Base-by-base conservation (phyloP, 2,888 invertebrate species). In the Lasioglossum figueresi region DNA sequence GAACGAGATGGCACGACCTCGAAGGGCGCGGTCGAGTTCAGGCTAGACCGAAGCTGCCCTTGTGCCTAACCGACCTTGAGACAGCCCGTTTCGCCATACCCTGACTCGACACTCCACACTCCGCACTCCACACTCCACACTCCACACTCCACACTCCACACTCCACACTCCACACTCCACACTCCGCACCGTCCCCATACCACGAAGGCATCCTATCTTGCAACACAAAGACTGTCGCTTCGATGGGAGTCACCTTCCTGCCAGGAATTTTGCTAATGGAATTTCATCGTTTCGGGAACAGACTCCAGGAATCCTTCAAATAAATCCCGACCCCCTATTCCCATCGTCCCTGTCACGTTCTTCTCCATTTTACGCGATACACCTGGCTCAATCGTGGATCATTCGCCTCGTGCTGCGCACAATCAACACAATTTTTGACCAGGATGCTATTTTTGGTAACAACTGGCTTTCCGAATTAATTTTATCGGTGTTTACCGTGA, bases 351-450 rank as follows among this genome's bases (percentile, higher is more conserved):
- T 63, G 72, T 34, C 40, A 76, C 88, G 88, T 94, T 95, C 19
- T 19, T 34, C 95, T 80, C 91, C 97, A 97, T 97, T 97, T 97
- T 96, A 34, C 23, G 68, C 68, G 3, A 37, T 37, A 10, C 10
- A 12, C 6, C 34, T 4, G 37, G 16, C 16, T 34, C 63, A 2
- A 31, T 34, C 19, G 2, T 16, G 0, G 2, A 14, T 5, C 31
- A 0, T 2, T 2, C 31, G 31, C 16, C 34, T 66, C 19, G 63
- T 31, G 6, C 16, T 19, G 63, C 19, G 6, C 16, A 8, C 16
- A 8, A 34, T 34, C 31, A 66, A 6, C 31, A 19, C 6, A 5
- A 27, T 27, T 59, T 59, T 14, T 59, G n/a, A n/a, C 0, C 4
- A 14, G 1, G 0, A 59, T 27, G 4, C 27, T 59, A 27, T 59